Conservation (phyloP, 2,888 invertebrate species). For the Lagria hirta region DNA sequence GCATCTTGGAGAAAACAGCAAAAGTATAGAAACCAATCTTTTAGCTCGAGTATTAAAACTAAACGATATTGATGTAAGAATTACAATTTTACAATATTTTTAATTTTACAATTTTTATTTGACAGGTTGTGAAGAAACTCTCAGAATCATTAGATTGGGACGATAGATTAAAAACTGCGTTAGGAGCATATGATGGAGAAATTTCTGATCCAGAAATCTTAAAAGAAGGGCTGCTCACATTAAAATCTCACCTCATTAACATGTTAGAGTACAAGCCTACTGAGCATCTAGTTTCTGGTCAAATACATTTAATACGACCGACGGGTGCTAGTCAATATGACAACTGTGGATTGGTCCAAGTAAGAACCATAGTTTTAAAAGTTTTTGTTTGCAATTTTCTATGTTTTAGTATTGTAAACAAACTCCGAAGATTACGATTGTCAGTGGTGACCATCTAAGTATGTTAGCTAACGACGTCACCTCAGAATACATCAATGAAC, state of each 20-base stretch:
- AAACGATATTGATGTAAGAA: slow-evolving; percentile 46
- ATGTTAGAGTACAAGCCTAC: slow-evolving; percentile 36
- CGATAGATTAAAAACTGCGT: slow-evolving; percentile 36
- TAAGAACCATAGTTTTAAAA: slow-evolving; percentile 29
- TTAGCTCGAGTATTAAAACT: slow-evolving; percentile 61
- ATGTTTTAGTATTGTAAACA: slow-evolving; percentile 60
- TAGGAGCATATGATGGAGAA: slow-evolving; percentile 35
- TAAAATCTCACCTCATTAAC: slow-evolving; percentile 42
- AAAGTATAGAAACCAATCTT: slow-evolving; percentile 57
- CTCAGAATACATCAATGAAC: slow-evolving; percentile 63
- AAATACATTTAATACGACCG: slow-evolving; percentile 46
- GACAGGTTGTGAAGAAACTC: slow-evolving; percentile 42
- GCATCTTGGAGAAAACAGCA: slow-evolving; percentile 50
- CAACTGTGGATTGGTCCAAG: slow-evolving; percentile 46
- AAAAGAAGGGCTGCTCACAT: slow-evolving; percentile 35
- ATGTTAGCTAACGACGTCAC: slow-evolving; percentile 68
- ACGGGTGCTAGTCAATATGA: slow-evolving; percentile 48
- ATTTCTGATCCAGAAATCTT: slow-evolving; percentile 35
- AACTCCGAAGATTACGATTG: slow-evolving; percentile 61
- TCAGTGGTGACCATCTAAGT: slow-evolving; percentile 72
- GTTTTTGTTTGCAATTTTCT: slow-evolving; percentile 13
- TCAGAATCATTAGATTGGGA: slow-evolving; percentile 39
- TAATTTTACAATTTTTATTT: slow-evolving; percentile 13
- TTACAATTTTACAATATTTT: neutral
- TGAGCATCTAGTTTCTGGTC: slow-evolving; percentile 41